Conservation (phyloP, 2,797 vertebrate species). For the Cynopterus sphinx region DNA sequence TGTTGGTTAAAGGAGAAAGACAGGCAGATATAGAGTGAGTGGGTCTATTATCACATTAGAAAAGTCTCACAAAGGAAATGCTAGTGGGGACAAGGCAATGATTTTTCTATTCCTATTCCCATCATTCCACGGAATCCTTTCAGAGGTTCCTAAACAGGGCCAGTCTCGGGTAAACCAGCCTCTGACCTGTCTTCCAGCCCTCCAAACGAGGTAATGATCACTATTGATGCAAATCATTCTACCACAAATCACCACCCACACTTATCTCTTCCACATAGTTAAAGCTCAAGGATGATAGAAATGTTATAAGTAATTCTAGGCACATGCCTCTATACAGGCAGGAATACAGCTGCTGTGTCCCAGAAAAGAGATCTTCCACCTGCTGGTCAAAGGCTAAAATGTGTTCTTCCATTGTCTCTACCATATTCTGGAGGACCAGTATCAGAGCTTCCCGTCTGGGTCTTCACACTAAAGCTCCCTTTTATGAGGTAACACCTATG, state of each 20-base stretch:
- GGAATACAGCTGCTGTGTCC: conserved; percentile 43
- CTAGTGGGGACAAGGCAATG: not conserved
- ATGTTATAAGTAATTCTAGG: conserved; percentile 57
- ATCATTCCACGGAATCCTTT: not conserved
- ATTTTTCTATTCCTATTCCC: conserved; percentile 5
- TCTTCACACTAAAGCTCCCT: not conserved
- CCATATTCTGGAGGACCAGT: not conserved
- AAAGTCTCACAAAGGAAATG: not conserved
- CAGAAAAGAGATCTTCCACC: not conserved
- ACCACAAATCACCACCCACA: conserved; percentile 64
- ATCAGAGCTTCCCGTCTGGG: not conserved
- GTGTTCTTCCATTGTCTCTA: not conserved
- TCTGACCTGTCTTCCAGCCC: not conserved
- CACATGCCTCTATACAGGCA: conserved; percentile 43
- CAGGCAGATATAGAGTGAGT: not conserved
- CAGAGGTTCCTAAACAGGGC: conserved; percentile 11
- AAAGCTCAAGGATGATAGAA: conserved; percentile 57
- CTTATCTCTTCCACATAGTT: conserved; percentile 40
- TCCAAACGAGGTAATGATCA: conserved; percentile 28
- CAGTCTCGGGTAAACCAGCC: conserved; percentile 19
- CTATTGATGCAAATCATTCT: conserved; percentile 50
- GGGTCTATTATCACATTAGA: not conserved
- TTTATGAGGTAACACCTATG: not conserved
- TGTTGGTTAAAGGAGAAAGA: not conserved
- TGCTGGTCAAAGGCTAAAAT: not conserved